Evolutionary conservation across 2,113 vertebrate species (phyloP).

Genomic region (Heteronetta atricapilla): DNA sequence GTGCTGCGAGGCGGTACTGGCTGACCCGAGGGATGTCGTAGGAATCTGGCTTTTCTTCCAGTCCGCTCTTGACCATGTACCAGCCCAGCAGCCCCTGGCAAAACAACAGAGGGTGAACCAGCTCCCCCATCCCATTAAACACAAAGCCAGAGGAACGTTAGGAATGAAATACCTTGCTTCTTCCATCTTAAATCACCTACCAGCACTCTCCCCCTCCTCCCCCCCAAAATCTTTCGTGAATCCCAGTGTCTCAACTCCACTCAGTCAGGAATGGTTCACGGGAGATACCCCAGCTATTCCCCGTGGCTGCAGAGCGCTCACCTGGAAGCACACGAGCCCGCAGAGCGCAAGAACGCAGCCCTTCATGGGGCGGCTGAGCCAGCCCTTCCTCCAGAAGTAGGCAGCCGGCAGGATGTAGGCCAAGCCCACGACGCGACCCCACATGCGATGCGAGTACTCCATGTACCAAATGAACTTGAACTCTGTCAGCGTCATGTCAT

Average conservation of each 20-base stretch:
- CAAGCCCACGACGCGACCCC: slow-evolving; percentile 92
- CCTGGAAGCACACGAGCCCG: slow-evolving; percentile 95
- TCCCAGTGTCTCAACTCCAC: too few species aligned
- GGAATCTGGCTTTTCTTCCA: slow-evolving; percentile 93
- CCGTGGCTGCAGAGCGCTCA: slow-evolving; percentile 37
- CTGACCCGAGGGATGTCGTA: slow-evolving; percentile 93
- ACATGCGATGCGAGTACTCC: slow-evolving; percentile 99
- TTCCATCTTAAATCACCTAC: background rate
- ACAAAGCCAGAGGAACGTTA: background rate
- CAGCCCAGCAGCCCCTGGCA: slow-evolving; percentile 91
- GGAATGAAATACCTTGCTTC: background rate
- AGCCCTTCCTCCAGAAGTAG: slow-evolving; percentile 95
- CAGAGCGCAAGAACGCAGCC: slow-evolving; percentile 86
- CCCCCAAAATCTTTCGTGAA: background rate
- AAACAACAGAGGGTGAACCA: background rate
- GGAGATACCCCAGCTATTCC: fast-evolving
- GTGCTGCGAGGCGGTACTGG: slow-evolving; percentile 94
- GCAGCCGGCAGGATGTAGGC: slow-evolving; percentile 89
- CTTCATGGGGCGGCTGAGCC: slow-evolving; percentile 89
- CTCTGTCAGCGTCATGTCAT: slow-evolving; percentile 89
- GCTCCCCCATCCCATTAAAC: background rate
- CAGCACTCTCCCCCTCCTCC: background rate
- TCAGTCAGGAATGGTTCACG: background rate
- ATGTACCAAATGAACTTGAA: slow-evolving; percentile 99
- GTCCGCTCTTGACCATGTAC: slow-evolving; percentile 99